phyloP scores from a whole-genome alignment of 2,797 vertebrate genomes.

The Cuniculus paca region DNA sequence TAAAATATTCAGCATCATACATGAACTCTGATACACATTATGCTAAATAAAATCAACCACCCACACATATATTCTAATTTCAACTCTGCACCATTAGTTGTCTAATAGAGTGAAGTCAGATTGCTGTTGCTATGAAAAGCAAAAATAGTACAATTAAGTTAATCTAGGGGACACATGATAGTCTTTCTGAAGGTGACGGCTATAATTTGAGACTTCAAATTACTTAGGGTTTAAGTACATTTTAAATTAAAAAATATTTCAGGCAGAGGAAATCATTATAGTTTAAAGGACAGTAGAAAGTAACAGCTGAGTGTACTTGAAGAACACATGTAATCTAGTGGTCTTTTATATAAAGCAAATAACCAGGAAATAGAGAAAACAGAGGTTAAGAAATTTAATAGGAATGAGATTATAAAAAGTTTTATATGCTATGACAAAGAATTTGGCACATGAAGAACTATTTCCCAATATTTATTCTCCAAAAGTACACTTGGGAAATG shows the following conservation, averaged over 20 bases:
- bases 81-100: background rate
- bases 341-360: background rate
- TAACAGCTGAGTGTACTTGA: background rate
- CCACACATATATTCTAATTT: background rate
- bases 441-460: background rate
- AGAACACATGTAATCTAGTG: background rate
- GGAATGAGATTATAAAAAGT: background rate
- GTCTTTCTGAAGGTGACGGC: background rate
- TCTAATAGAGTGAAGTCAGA: background rate
- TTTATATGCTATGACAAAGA: background rate
- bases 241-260: constrained; percentile 16
- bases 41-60: background rate
- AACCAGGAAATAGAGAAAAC: background rate
- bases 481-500: background rate
- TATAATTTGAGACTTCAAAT: constrained; percentile 46
- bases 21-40: background rate
- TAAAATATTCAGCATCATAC: background rate
- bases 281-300: background rate
- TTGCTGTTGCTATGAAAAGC: background rate
- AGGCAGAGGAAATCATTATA: background rate
- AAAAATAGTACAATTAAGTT: background rate
- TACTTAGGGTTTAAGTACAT: background rate
- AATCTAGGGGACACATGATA: background rate
- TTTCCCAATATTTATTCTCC: background rate
- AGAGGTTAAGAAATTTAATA: background rate